Evolutionary conservation across 2,797 vertebrate species (phyloP).

Genomic region (Pipistrellus pygmaeus): DNA sequence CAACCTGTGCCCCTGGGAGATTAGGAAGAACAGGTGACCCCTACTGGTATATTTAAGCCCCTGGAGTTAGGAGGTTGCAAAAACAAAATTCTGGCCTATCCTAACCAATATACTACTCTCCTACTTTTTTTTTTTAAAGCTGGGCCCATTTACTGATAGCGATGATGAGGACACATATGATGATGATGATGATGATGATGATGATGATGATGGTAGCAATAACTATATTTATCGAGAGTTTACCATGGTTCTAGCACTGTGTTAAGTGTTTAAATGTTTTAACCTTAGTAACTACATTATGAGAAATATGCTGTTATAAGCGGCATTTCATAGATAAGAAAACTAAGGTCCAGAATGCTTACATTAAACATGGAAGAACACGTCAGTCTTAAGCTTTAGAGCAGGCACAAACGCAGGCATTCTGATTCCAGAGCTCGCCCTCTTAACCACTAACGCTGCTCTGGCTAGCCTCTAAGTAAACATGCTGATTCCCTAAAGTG

Average conservation of each 20-base stretch:
- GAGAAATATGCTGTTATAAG: neutral
- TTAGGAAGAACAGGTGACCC: neutral
- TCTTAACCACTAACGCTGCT: neutral
- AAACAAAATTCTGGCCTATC: neutral
- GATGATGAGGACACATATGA: neutral
- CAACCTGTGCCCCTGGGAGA: neutral
- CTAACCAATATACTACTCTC: neutral
- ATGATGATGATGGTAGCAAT: neutral
- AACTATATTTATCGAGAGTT: neutral
- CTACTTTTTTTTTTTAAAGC: neutral
- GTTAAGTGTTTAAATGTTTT: neutral
- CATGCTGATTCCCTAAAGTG: neutral
- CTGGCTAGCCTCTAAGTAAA: constrained; percentile 17
- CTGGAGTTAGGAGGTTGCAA: neutral
- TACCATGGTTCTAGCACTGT: neutral
- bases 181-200: neutral
- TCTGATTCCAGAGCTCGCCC: constrained; percentile 9
- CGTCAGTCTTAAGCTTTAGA: constrained; percentile 11
- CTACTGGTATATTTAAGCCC: neutral
- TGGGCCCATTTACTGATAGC: neutral
- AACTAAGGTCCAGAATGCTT: neutral
- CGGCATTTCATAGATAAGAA: constrained; percentile 12
- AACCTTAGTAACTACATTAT: neutral
- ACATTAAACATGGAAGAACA: neutral
- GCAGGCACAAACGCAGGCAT: neutral